Evolutionary conservation across 2,797 vertebrate species (phyloP).

Genomic region (Poecilia picta): DNA sequence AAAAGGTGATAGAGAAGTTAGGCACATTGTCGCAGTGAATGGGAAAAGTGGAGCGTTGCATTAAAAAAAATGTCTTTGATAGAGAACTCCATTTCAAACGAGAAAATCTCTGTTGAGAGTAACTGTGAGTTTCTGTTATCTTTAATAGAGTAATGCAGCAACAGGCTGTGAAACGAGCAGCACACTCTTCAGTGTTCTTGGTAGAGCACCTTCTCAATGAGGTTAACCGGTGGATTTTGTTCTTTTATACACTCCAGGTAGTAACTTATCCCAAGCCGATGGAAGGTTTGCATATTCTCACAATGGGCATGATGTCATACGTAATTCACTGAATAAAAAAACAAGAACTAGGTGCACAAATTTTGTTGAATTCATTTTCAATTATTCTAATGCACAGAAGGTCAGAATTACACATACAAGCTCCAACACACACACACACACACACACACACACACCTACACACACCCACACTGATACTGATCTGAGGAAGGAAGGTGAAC

Average conservation of each 20-base stretch:
- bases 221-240: neutral
- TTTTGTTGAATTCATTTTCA: neutral
- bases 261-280: neutral
- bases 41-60: slow-evolving; percentile 25
- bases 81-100: slow-evolving; percentile 47
- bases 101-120: slow-evolving; percentile 27
- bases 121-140: slow-evolving; percentile 8
- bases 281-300: neutral
- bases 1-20: slow-evolving; percentile 22
- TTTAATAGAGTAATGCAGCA: slow-evolving; percentile 38
- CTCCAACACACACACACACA: neutral
- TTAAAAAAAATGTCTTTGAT: slow-evolving; percentile 45
- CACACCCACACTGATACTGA: neutral
- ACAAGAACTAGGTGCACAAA: neutral
- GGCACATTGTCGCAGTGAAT: slow-evolving; percentile 38
- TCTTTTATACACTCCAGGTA: neutral
- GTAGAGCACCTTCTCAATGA: neutral
- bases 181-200: neutral
- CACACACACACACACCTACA: neutral
- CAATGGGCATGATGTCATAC: neutral
- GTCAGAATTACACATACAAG: slow-evolving; percentile 1
- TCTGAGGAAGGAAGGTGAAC: neutral
- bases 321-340: neutral
- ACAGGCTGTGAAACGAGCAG: slow-evolving; percentile 24
- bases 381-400: neutral